Conservation (phyloP, 2,888 invertebrate species). For the Coleophora flavipennella region DNA sequence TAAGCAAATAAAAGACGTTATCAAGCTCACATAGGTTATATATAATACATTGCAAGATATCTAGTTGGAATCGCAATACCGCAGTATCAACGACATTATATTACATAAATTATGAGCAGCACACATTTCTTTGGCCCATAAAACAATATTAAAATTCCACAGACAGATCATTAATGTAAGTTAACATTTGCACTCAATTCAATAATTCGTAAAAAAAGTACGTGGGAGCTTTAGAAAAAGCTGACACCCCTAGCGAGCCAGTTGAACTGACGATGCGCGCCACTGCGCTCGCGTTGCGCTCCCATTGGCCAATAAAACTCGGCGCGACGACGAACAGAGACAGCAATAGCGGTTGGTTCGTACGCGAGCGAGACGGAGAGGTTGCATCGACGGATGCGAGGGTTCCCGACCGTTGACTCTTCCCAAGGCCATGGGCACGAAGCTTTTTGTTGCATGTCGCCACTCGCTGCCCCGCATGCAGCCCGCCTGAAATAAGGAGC, state of each 20-base stretch:
- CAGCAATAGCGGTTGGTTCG: conserved; percentile 13
- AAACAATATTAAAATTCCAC: conserved; percentile 28
- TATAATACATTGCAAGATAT: not conserved
- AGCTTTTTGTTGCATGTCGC: conserved; percentile 52
- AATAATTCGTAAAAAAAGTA: conserved; percentile 36
- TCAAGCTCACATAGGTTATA: not conserved
- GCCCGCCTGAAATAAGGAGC: not conserved
- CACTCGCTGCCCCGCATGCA: conserved; percentile 50
- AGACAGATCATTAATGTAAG: conserved; percentile 24
- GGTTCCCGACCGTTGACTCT: conserved; percentile 68
- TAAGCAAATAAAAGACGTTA: not conserved
- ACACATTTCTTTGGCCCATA: not conserved
- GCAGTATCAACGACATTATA: conserved; percentile 2
- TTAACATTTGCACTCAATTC: conserved; percentile 46
- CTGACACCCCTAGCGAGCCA: conserved; percentile 64
- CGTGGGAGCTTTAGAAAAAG: conserved; percentile 59
- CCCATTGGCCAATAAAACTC: conserved; percentile 42
- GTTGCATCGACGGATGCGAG: conserved; percentile 64
- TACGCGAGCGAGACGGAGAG: conserved; percentile 33
- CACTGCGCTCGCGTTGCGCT: conserved; percentile 57
- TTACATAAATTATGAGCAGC: not conserved
- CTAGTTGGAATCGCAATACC: not conserved
- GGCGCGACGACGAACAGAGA: conserved; percentile 39
- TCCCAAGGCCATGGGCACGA: conserved; percentile 61
- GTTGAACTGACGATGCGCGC: conserved; percentile 63